Evolutionary conservation across 2,888 invertebrate species (phyloP), one percentile per base, ranked within the genome.

Genomic region (Platyscelio sp.): DNA sequence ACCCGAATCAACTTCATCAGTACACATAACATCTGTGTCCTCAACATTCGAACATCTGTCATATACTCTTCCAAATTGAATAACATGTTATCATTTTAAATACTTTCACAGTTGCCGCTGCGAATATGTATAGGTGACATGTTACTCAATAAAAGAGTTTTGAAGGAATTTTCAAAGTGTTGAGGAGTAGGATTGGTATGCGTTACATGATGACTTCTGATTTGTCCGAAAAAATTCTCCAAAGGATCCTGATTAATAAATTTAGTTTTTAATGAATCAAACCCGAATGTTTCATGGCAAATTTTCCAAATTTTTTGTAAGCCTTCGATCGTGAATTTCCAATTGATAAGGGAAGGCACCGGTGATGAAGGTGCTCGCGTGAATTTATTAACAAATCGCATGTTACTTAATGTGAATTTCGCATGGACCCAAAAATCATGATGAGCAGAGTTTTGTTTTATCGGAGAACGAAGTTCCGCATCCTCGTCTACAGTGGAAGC

Each of bases 221-320:
- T 65, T 56, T 56, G 54, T 2, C 63, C 75, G 26, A 65, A 54
- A 56, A 40, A 75, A 75, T 75, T 75, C 22, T 75, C 75, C 11
- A 75, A 27, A 2, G 54, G 43, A 49, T 65, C 54, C n/a, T 75
- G 72, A 40, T 72, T 72, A 13, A 61, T 5, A 9, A 6, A 61
- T 13, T 24, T 49, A 1, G 72, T 38, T 38, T 38, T 61, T 4
- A 72, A 72, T 2, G 13, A 5, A 3, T 13, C 0, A 38, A 72
- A 72, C 0, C 56, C 63, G 3, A n/a, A 65, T 43, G 15, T 24
- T 5, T 43, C 54, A 0, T 6, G 0, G 22, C n/a, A 40, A 27
- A 65, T 20, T 29, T 56, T 43, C 63, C 46, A 65, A 18, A 75
- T 29, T 56, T 65, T 75, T 38, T 75, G 27, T 0, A 75, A n/a